Base-by-base conservation (phyloP, 2,888 invertebrate genomes). In the Agrypnus murinus region DNA sequence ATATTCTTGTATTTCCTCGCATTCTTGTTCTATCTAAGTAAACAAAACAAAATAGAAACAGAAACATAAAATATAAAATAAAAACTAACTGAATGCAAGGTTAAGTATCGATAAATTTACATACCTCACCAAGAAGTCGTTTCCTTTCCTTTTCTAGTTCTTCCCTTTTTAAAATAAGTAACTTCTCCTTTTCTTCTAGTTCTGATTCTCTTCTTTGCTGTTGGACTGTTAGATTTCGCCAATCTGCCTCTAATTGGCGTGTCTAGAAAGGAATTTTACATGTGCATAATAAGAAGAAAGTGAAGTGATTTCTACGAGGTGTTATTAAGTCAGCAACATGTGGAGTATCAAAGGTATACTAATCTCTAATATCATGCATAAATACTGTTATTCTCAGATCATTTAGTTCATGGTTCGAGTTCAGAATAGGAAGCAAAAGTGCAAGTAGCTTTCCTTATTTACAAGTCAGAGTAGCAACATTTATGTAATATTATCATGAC, bases 1-100 rank as follows among this genome's bases (percentile, higher is more conserved):
- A 69, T 80, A 65, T 67, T 81, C 88, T 75, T 88, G 86, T 83
- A 90, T 88, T 83, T 88, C 88, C 77, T 87, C 87, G 85, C 89
- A 90, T 84, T 91, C 91, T 82, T 88, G 89, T 86, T 90, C 90
- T 85, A 91, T 92, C 92, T 92, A 89, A 78, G 76, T 76, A 79
- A 81, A 78, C 70, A 76, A 84, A 81, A 83, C 7, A 4, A 57
- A 40, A 38, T 40, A 14, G 36, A 79, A 82, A 83, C 81, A 77
- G 81, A 82, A 82, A 79, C 77, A 81, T 25, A 25, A 75, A 72
- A 80, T 82, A 82, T 80, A 82, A 82, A 82, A 79, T 81, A 78
- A 65, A 65, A 46, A 38, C 31, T 25, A 25, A 25, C 2, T 25
- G 25, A 25, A 25, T 25, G 2, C 25, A 3, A n/a, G 65, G n/a